Conservation (phyloP, 2,888 invertebrate species). For the Cenopis cana region DNA sequence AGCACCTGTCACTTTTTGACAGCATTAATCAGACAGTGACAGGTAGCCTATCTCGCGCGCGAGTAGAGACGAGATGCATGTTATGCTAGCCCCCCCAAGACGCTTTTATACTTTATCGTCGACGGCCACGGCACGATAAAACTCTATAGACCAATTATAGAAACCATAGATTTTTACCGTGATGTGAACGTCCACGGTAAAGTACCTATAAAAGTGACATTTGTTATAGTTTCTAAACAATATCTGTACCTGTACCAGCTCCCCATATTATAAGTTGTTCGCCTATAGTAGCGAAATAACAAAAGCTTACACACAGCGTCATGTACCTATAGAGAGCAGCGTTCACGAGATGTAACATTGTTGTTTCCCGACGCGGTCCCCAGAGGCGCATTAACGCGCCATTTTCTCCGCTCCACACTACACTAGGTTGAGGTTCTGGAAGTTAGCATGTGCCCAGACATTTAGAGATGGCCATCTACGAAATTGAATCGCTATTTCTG, state of each 20-base stretch:
- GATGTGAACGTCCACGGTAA: no score
- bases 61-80: no score
- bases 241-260: no score
- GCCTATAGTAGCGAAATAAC: slow-evolving; percentile 1
- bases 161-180: no score
- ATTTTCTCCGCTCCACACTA: slow-evolving; percentile 38
- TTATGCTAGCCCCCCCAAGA: no score
- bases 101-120: no score
- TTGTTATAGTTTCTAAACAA: background rate
- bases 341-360: slow-evolving; percentile 48
- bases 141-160: no score
- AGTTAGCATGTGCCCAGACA: slow-evolving; percentile 34
- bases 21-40: no score
- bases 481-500: slow-evolving; percentile 33
- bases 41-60: no score
- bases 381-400: slow-evolving; percentile 55
- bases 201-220: no score
- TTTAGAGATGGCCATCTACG: slow-evolving; percentile 35
- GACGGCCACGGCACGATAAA: no score
- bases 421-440: slow-evolving; percentile 9
- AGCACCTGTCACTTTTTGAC: no score
- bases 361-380: slow-evolving; percentile 58
- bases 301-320: slow-evolving; percentile 17
- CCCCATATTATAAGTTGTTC: background rate
- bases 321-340: slow-evolving; percentile 42